Evolutionary conservation across 1,140 invertebrate genomes (phyloP), one percentile per base, ranked within the genome.

Genomic region (Atopsyche davidsoni): DNA sequence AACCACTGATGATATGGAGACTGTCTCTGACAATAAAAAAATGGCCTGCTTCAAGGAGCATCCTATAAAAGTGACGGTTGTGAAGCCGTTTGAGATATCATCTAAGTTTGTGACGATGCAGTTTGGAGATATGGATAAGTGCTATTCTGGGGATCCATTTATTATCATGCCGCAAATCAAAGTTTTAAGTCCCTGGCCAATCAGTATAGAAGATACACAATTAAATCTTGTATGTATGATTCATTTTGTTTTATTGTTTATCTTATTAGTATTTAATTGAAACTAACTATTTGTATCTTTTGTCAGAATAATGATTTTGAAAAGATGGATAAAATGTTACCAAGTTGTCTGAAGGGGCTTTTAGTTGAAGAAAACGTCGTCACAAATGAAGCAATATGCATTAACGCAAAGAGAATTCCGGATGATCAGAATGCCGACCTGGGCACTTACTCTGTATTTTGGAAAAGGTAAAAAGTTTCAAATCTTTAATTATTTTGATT

Each of bases 361-460:
- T 61, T 63, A 48, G 67, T 72, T 10, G 60, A 64, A 16, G 69
- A 73, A 46, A 66, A 66, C 39, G 68, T 69, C 57, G 57, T 69
- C 39, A 66, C 70, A 11, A 67, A 63, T 38, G 70, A 73, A 65
- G 70, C 70, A 14, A 59, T 72, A 28, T 72, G 69, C 51, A 58
- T 73, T 41, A 63, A 66, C 47, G 68, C 69, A 7, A 68, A 61
- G 22, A 61, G 62, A 47, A 66, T 65, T 50, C 63, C 67, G 21
- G 76, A 76, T 53, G 78, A 81, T 55, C 69, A 72, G 32, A 73
- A 75, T 4, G 68, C 75, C 1, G 75, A 75, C 59, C 75, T 86
- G 11, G 87, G 86, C 45, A 72, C 82, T 23, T 89, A 87, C 64
- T 81, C 79, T 2, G 75, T 91, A 16, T 78, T 77, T 60, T 91